phyloP scores from a whole-genome alignment of 2,113 vertebrate species.

The Alethe diademata region DNA sequence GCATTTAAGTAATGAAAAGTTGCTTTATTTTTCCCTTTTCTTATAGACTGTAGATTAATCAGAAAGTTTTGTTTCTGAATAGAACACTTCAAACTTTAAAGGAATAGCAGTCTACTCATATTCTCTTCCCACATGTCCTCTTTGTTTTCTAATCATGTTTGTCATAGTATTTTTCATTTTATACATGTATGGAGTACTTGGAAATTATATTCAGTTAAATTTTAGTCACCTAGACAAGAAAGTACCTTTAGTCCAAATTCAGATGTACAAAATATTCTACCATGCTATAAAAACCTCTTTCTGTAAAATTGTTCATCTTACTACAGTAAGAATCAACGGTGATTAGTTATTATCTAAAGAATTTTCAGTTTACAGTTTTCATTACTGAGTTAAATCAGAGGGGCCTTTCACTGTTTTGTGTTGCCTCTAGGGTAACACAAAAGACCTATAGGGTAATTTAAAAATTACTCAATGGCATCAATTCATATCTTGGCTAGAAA shows the following conservation, averaged over 20 bases:
- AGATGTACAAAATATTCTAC: background rate
- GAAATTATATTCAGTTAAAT: background rate
- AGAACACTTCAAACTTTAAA: background rate
- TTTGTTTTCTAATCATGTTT: background rate
- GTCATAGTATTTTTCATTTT: background rate
- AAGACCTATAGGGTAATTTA: background rate
- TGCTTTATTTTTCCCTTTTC: background rate
- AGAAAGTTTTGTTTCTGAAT: background rate
- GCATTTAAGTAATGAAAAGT: background rate
- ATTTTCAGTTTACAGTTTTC: background rate
- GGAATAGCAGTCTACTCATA: background rate
- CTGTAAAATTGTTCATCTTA: background rate
- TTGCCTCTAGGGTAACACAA: background rate
- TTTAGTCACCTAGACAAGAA: background rate
- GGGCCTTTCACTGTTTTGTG: background rate
- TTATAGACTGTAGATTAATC: background rate
- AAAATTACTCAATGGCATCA: background rate
- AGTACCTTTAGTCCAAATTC: background rate
- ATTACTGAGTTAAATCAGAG: background rate
- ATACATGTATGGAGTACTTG: background rate
- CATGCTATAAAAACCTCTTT: background rate
- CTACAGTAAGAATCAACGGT: background rate
- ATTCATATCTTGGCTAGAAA: background rate
- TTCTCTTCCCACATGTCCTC: background rate
- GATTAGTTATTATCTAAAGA: background rate